phyloP scores from a whole-genome alignment of 2,797 vertebrate species.

The Coregonus ussuriensis region DNA sequence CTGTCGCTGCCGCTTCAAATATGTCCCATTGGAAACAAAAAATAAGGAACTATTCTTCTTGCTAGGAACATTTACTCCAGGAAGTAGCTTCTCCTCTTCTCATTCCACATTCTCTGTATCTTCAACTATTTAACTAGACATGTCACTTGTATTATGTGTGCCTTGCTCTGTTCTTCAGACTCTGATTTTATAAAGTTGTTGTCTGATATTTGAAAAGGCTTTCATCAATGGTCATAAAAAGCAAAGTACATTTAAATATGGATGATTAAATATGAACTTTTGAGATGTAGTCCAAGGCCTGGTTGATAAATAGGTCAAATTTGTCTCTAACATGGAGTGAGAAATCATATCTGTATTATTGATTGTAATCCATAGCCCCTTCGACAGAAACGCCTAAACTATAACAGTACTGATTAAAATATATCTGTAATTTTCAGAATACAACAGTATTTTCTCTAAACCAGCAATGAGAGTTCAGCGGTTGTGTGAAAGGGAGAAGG shows the following conservation, averaged over 20 bases:
- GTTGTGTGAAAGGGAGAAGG: slow-evolving; percentile 12
- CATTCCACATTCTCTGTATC: slow-evolving; percentile 29
- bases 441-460: slow-evolving; percentile 32
- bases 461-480: slow-evolving; percentile 21
- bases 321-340: neutral
- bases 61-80: neutral
- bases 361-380: neutral
- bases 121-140: slow-evolving; percentile 41
- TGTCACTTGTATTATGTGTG: slow-evolving; percentile 47
- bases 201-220: neutral
- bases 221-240: slow-evolving; percentile 1
- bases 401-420: neutral
- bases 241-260: neutral
- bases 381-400: neutral
- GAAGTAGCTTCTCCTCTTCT: neutral
- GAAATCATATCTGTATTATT: neutral
- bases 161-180: slow-evolving; percentile 46
- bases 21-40: slow-evolving; percentile 10
- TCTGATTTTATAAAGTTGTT: neutral
- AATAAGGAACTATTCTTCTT: neutral
- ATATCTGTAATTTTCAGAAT: slow-evolving; percentile 30
- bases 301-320: neutral
- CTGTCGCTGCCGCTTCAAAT: neutral
- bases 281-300: slow-evolving; percentile 14
- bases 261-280: neutral